Conservation (phyloP, 2,888 invertebrate genomes). For the Sicus ferrugineus region DNA sequence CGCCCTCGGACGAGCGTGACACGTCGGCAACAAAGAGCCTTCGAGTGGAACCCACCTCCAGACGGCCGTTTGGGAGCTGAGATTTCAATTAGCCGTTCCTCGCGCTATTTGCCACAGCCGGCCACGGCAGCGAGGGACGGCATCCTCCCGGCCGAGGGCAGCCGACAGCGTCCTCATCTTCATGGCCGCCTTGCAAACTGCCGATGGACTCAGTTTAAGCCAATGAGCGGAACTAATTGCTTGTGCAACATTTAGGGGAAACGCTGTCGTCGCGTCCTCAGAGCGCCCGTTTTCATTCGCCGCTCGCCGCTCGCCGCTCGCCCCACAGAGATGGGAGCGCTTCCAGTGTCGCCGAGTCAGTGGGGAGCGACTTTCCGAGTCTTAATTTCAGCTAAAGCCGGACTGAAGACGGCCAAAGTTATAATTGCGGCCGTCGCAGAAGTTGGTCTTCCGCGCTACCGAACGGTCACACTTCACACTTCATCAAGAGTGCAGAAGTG, state of each 20-base stretch:
- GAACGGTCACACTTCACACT: conserved; percentile 8
- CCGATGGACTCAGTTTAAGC: too few species aligned
- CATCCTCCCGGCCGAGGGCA: too few species aligned
- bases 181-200: too few species aligned
- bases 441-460: background rate
- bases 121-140: too few species aligned
- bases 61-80: conserved; percentile 2
- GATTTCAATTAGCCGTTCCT: conserved; percentile 19
- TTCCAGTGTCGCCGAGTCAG: too few species aligned
- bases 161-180: too few species aligned
- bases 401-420: background rate
- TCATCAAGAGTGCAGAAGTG: background rate
- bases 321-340: background rate
- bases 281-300: background rate
- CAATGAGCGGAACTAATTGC: too few species aligned
- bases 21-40: background rate
- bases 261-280: too few species aligned
- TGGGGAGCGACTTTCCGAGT: too few species aligned
- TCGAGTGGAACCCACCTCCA: background rate
- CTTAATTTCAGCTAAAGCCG: background rate
- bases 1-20: too few species aligned
- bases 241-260: too few species aligned
- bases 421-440: background rate
- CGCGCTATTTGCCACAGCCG: too few species aligned
- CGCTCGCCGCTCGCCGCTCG: background rate